A percentile compares a stretch with the other conserved stretches of the same genome.
Conservation (phyloP, 2,888 invertebrate species). For the Rhagonycha lutea region DNA sequence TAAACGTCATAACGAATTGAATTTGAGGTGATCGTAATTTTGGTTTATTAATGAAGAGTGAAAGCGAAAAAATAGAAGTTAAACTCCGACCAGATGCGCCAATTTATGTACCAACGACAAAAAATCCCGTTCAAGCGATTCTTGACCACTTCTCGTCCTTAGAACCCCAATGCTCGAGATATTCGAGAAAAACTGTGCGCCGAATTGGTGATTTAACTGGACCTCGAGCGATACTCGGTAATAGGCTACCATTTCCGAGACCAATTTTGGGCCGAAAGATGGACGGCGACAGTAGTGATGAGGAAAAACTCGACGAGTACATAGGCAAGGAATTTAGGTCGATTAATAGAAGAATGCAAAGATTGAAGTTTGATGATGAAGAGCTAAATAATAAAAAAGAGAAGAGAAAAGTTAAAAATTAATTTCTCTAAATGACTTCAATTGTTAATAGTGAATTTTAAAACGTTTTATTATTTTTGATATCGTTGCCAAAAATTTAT, state of each 20-base stretch:
- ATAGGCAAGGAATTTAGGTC: slow-evolving; percentile 40
- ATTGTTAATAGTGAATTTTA: not conserved
- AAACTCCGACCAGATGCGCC: slow-evolving; percentile 44
- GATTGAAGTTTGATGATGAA: slow-evolving; percentile 36
- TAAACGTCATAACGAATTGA: slow-evolving; percentile 22
- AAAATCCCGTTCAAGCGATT: slow-evolving; percentile 27
- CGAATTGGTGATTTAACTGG: slow-evolving; percentile 26
- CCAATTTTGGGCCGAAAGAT: slow-evolving; percentile 44
- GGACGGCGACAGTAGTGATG: slow-evolving; percentile 23
- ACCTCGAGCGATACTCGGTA: slow-evolving; percentile 27
- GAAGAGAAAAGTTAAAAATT: slow-evolving; percentile 26
- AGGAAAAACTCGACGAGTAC: slow-evolving; percentile 31
- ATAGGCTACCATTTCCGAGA: slow-evolving; percentile 38
- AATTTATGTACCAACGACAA: slow-evolving; percentile 38
- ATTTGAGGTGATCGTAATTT: not conserved
- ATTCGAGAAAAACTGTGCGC: slow-evolving; percentile 41
- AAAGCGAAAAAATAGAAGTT: slow-evolving; percentile 29
- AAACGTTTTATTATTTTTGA: not conserved
- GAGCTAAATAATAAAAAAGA: slow-evolving; percentile 33
- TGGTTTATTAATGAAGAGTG: slow-evolving; percentile 22
- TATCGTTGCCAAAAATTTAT: not conserved
- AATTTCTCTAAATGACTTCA: not conserved
- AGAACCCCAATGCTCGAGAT: slow-evolving; percentile 42
- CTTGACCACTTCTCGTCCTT: slow-evolving; percentile 21
- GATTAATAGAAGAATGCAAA: slow-evolving; percentile 38